Conservation (phyloP, 2,113 vertebrate species). For the Acrocephalus arundinaceus region DNA sequence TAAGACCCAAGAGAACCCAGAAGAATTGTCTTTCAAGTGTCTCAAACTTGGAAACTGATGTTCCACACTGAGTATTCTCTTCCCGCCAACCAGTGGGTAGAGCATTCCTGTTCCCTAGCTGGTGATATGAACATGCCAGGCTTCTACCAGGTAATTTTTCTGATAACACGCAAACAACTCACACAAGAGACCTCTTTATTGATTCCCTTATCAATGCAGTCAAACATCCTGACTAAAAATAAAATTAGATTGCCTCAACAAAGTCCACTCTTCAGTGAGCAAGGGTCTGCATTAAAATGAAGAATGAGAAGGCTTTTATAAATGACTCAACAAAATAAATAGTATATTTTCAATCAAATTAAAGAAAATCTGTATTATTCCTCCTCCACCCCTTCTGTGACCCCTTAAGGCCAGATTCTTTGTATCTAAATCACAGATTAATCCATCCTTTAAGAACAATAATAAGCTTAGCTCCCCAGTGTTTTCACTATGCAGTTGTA, state of each 20-base stretch:
- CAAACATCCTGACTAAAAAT: not conserved
- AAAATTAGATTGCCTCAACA: not conserved
- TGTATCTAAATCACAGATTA: not conserved
- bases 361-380: not conserved
- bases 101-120: not conserved
- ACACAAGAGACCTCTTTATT: not conserved
- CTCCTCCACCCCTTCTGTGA: not conserved
- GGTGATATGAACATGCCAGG: not conserved
- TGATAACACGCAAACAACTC: not conserved
- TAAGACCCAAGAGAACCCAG: not conserved
- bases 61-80: not conserved
- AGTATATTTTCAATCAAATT: not conserved
- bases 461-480: not conserved
- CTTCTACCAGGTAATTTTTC: not conserved
- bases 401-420: not conserved
- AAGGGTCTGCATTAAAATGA: not conserved
- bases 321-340: not conserved
- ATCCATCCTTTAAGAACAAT: not conserved
- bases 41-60: not conserved
- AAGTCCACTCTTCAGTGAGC: not conserved
- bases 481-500: not conserved
- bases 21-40: not conserved
- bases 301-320: not conserved
- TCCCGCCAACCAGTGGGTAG: not conserved
- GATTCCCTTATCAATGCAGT: not conserved